A percentile compares a stretch with the other conserved stretches of the same genome.
Conservation (phyloP, 2,113 vertebrate species). For the Bubalus kerabau region DNA sequence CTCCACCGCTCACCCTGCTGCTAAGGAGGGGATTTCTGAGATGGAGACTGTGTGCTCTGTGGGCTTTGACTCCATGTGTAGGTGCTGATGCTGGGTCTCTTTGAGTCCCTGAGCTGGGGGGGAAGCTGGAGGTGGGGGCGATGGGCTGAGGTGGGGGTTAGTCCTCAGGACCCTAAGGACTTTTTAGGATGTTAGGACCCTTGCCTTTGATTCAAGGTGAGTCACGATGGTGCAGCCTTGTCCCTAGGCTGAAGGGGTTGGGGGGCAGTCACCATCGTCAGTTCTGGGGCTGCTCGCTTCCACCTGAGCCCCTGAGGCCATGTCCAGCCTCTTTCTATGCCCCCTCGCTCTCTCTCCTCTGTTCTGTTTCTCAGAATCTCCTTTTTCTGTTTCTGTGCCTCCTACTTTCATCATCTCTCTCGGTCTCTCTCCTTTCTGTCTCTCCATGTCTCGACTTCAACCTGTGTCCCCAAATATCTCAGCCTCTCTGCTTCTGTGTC, state of each 20-base stretch:
- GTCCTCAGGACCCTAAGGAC: neutral
- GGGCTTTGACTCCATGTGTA: neutral
- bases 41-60: neutral
- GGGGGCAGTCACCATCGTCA: neutral
- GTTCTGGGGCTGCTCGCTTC: neutral
- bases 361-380: neutral
- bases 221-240: neutral
- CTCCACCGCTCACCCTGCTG: neutral
- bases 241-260: neutral
- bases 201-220: neutral
- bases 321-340: neutral
- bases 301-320: neutral
- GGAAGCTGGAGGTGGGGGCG: neutral
- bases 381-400: neutral
- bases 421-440: neutral
- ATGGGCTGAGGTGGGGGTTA: neutral
- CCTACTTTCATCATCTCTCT: neutral
- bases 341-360: too few species aligned
- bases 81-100: neutral
- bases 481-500: neutral
- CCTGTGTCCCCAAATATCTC: neutral
- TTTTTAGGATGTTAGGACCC: neutral
- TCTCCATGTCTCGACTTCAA: neutral
- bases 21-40: slow-evolving; percentile 8
- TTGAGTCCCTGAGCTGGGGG: neutral